Evolutionary conservation across 1,140 invertebrate genomes (phyloP).

Genomic region (Tetramorium parvispinum): DNA sequence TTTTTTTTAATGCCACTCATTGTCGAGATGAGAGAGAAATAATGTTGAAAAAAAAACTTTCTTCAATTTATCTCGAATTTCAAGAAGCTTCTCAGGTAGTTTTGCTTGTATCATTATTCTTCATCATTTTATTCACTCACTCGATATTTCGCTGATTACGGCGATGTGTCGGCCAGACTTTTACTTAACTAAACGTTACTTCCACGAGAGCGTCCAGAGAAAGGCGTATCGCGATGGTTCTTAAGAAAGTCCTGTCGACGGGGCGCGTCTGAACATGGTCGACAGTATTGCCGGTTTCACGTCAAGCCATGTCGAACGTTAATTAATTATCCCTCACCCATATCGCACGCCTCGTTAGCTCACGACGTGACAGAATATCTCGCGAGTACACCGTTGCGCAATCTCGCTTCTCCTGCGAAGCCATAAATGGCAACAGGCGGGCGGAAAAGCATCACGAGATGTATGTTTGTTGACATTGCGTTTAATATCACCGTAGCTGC

Average conservation of each 20-base stretch:
- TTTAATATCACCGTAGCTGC: conserved; percentile 22
- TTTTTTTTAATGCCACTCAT: background rate
- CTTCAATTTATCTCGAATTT: background rate
- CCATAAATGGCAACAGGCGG: conserved; percentile 51
- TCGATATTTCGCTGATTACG: background rate
- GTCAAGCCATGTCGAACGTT: conserved; percentile 14
- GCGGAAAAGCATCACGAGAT: conserved; percentile 24
- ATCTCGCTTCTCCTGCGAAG: conserved; percentile 33
- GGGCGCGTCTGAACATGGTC: conserved; percentile 30
- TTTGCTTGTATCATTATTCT: background rate
- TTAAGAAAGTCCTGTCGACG: conserved; percentile 56
- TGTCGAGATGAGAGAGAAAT: background rate
- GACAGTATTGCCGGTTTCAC: conserved; percentile 6
- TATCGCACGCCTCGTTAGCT: conserved; percentile 63
- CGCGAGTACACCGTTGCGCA: conserved; percentile 25
- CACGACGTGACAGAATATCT: conserved; percentile 26
- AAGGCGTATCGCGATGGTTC: conserved; percentile 28
- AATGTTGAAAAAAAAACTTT: background rate
- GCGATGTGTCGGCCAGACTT: background rate
- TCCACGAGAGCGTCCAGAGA: conserved; percentile 1
- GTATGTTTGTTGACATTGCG: conserved; percentile 22
- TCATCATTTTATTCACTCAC: background rate
- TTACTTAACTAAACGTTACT: conserved; percentile 9
- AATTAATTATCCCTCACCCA: conserved; percentile 64
- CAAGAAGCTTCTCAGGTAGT: background rate